Evolutionary conservation across 2,797 vertebrate species (phyloP).

Genomic region (Myotis daubentonii): DNA sequence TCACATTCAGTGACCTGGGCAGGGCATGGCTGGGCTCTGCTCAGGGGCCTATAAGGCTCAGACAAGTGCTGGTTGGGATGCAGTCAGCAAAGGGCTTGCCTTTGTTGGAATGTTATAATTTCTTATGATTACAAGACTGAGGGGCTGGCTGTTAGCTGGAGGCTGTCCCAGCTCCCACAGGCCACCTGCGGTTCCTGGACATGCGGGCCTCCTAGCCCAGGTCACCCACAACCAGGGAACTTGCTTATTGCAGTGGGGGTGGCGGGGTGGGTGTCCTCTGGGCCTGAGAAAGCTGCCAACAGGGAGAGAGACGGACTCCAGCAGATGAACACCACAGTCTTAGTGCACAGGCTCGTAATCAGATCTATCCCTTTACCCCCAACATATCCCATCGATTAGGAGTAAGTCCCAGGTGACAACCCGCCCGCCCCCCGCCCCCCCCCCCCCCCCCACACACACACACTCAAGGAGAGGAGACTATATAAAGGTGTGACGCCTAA

Average conservation of each 20-base stretch:
- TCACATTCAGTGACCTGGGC: background rate
- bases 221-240: background rate
- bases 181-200: background rate
- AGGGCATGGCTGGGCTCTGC: background rate
- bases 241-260: background rate
- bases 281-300: no score
- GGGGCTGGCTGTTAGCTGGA: background rate
- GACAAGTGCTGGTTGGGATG: background rate
- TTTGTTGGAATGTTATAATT: background rate
- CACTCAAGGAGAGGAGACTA: background rate
- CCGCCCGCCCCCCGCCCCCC: no score
- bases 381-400: background rate
- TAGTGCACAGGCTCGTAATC: rapidly evolving
- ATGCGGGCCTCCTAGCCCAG: background rate
- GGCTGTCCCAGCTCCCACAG: background rate
- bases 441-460: no score
- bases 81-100: background rate
- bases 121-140: background rate
- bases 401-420: background rate
- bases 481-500: background rate
- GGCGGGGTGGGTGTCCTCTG: no score
- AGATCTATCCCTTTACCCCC: rapidly evolving
- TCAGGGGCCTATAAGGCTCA: background rate
- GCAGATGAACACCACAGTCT: background rate
- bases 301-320: background rate